phyloP scores from a whole-genome alignment of 1,140 invertebrate genomes.

The Charaxes varanes region DNA sequence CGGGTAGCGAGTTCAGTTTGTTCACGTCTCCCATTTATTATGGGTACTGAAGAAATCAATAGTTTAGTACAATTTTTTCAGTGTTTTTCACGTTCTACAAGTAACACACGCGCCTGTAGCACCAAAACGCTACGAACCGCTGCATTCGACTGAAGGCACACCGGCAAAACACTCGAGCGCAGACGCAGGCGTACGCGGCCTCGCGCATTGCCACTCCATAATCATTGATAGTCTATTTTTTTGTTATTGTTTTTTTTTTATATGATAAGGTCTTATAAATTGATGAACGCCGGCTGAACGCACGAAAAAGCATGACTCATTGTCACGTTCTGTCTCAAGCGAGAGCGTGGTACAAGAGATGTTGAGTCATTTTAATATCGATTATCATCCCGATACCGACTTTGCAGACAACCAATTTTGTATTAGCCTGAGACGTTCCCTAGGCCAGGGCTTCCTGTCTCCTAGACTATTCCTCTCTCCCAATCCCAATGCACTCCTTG shows the following conservation, averaged over 20 bases:
- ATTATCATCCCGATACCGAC: too few species aligned
- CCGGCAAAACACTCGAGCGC: slow-evolving; percentile 26
- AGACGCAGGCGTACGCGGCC: slow-evolving; percentile 23
- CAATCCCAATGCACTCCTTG: too few species aligned
- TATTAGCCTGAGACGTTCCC: too few species aligned
- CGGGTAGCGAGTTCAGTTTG: slow-evolving; percentile 40
- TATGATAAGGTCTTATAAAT: too few species aligned
- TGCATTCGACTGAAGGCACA: slow-evolving; percentile 38
- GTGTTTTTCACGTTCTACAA: slow-evolving; percentile 15
- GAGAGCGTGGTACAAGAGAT: neutral
- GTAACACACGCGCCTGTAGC: slow-evolving; percentile 27
- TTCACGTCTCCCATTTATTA: slow-evolving; percentile 42
- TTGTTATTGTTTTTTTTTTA: too few species aligned
- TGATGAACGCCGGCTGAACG: too few species aligned
- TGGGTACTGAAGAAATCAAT: neutral
- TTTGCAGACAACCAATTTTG: too few species aligned
- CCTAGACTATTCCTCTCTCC: too few species aligned
- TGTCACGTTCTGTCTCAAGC: too few species aligned
- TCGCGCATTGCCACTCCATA: slow-evolving; percentile 47
- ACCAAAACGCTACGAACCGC: slow-evolving; percentile 37
- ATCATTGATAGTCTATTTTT: too few species aligned
- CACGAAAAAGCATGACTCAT: too few species aligned
- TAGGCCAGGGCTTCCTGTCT: too few species aligned
- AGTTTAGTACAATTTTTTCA: slow-evolving; percentile 2
- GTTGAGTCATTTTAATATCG: slow-evolving; percentile 3